A percentile compares a stretch with the other conserved stretches of the same genome.
Evolutionary conservation across 2,797 vertebrate genomes (phyloP).

Genomic region (Brotula barbata): DNA sequence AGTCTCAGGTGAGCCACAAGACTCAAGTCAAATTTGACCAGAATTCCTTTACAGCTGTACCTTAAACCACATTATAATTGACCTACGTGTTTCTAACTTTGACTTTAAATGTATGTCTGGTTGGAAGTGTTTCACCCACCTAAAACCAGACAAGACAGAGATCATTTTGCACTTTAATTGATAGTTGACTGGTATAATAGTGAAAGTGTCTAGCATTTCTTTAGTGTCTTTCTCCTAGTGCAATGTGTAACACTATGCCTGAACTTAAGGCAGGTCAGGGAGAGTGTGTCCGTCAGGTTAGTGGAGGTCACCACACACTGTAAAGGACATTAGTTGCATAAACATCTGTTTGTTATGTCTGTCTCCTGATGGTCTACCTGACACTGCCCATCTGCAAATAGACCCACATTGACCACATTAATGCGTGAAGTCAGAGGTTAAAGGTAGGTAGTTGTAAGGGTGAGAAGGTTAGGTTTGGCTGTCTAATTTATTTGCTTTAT

Average conservation of each 20-base stretch:
- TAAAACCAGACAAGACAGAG: background rate
- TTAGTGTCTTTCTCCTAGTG: background rate
- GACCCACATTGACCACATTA: slow-evolving; percentile 72
- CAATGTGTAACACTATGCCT: slow-evolving; percentile 16
- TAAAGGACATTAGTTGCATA: slow-evolving; percentile 64
- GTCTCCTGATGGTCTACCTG: slow-evolving; percentile 63
- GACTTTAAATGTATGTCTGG: background rate
- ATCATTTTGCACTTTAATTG: background rate
- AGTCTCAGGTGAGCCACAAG: slow-evolving; percentile 90
- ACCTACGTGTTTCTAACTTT: slow-evolving; percentile 1
- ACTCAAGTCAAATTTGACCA: background rate
- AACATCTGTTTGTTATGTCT: slow-evolving; percentile 72
- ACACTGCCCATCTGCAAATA: slow-evolving; percentile 70
- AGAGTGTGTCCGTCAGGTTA: slow-evolving; percentile 64
- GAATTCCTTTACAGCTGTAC: background rate
- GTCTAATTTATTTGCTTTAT: slow-evolving; percentile 78
- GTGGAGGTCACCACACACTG: slow-evolving; percentile 63
- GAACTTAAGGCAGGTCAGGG: slow-evolving; percentile 60
- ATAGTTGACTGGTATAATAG: background rate
- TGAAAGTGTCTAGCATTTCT: slow-evolving; percentile 18
- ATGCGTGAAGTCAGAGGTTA: slow-evolving; percentile 70
- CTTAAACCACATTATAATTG: background rate
- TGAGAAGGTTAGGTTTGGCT: slow-evolving; percentile 61
- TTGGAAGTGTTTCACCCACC: background rate
- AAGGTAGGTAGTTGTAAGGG: slow-evolving; percentile 61